A percentile compares a stretch with the other conserved stretches of the same genome.
Evolutionary conservation across 2,888 invertebrate genomes (phyloP).

Genomic region (Papilio gigon): DNA sequence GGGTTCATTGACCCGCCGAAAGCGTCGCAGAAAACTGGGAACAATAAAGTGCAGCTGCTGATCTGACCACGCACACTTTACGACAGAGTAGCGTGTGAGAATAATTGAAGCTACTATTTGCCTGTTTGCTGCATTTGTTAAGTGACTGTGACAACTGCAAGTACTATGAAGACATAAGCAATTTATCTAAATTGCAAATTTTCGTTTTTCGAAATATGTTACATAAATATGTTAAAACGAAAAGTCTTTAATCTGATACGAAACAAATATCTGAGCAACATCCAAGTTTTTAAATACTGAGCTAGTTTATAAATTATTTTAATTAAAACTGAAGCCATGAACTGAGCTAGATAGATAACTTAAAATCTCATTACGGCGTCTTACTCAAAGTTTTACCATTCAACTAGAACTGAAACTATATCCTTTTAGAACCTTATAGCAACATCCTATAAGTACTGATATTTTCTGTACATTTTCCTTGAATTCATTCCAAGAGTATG

Average conservation of each 20-base stretch:
- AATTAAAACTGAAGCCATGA: conserved; percentile 24
- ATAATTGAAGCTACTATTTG: conserved; percentile 1
- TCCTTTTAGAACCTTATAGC: background rate
- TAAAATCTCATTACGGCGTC: conserved; percentile 4
- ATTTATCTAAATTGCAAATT: too few species aligned
- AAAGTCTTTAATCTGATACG: background rate
- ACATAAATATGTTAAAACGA: too few species aligned
- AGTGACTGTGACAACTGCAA: too few species aligned
- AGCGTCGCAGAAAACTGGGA: conserved; percentile 18
- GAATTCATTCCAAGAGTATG: background rate
- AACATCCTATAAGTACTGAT: too few species aligned
- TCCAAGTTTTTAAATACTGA: background rate
- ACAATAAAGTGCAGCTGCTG: conserved; percentile 33
- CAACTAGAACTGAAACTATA: background rate
- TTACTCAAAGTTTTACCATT: conserved; percentile 5
- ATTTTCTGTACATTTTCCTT: background rate
- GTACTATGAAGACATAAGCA: too few species aligned
- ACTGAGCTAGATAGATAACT: conserved; percentile 13
- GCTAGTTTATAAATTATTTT: conserved; percentile 35
- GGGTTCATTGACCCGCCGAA: conserved; percentile 28
- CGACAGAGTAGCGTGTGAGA: conserved; percentile 8
- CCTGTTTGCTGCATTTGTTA: background rate
- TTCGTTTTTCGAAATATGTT: too few species aligned
- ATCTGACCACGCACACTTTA: conserved; percentile 11
- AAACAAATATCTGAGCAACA: background rate